These are phyloP conservation scores for Ornithorhynchus anatinus DNA, from an alignment of 2,113 vertebrate species.

Conservation along the genomic window DNA sequence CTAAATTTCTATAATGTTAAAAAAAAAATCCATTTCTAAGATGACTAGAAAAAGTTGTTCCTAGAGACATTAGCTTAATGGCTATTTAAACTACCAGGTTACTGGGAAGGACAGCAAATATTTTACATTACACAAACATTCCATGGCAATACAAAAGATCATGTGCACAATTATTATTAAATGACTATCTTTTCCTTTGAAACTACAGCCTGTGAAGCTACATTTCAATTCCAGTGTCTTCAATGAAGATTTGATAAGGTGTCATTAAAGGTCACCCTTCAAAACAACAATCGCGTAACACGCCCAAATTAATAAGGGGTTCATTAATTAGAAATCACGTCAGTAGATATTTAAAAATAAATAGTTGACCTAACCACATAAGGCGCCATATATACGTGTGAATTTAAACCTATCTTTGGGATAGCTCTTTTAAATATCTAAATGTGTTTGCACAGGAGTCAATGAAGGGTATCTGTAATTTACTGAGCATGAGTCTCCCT, in stretches of 20 bases:
- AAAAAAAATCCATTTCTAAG: no score
- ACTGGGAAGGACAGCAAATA: no score
- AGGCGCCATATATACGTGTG: no score
- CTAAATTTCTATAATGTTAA: conserved; percentile 87
- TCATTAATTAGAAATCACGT: not conserved
- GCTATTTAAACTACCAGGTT: no score
- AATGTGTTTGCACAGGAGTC: no score
- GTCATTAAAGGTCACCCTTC: not conserved
- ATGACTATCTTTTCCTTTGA: not conserved
- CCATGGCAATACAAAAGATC: no score
- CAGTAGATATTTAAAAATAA: not conserved
- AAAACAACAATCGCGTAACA: not conserved
- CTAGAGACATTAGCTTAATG: conserved; percentile 1
- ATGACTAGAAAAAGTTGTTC: not conserved
- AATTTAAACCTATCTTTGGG: no score
- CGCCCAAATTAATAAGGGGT: not conserved
- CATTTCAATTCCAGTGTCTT: not conserved
- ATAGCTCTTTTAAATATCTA: no score
- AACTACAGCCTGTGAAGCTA: not conserved
- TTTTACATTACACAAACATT: no score
- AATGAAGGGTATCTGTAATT: no score
- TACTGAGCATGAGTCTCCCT: no score
- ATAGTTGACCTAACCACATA: not conserved
- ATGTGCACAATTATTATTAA: no score
- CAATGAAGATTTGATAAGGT: not conserved